Conservation (phyloP, 1,140 invertebrate genomes). For the Drosophila sproati region DNA sequence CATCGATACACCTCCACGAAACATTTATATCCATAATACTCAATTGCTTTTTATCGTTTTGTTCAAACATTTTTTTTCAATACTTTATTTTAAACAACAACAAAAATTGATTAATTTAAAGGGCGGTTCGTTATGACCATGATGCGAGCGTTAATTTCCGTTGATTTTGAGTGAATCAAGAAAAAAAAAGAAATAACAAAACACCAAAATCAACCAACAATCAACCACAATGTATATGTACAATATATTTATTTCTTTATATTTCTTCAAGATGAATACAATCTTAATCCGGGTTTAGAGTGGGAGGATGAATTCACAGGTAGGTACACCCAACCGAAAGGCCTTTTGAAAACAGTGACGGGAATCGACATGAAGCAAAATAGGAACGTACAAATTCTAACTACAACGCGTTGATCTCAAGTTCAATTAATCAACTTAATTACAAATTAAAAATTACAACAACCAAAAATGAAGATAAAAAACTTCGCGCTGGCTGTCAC, state of each 20-base stretch:
- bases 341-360: slow-evolving; percentile 64
- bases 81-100: slow-evolving; percentile 21
- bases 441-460: slow-evolving; percentile 13
- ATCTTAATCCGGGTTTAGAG: slow-evolving; percentile 99
- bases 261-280: slow-evolving; percentile 97
- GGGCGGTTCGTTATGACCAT: slow-evolving; percentile 46
- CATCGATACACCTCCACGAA: slow-evolving; percentile 19
- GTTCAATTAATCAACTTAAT: slow-evolving; percentile 1
- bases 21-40: slow-evolving; percentile 51
- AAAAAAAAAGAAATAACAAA: slow-evolving; percentile 20
- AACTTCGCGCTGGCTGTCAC: slow-evolving; percentile 50
- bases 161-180: not conserved
- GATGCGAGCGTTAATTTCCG: slow-evolving; percentile 33
- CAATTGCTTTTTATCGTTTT: slow-evolving; percentile 49
- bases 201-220: slow-evolving; percentile 36
- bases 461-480: not conserved
- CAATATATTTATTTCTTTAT: slow-evolving; percentile 88
- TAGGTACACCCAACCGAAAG: slow-evolving; percentile 89
- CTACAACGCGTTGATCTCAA: slow-evolving; percentile 36
- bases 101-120: slow-evolving; percentile 30
- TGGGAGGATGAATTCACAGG: slow-evolving; percentile 99
- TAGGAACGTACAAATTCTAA: slow-evolving; percentile 83
- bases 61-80: slow-evolving; percentile 17
- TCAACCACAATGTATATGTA: slow-evolving; percentile 72
- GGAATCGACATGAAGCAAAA: slow-evolving; percentile 85